Base-by-base conservation (phyloP, 2,113 vertebrate species). In the Corythornis vintsioides region DNA sequence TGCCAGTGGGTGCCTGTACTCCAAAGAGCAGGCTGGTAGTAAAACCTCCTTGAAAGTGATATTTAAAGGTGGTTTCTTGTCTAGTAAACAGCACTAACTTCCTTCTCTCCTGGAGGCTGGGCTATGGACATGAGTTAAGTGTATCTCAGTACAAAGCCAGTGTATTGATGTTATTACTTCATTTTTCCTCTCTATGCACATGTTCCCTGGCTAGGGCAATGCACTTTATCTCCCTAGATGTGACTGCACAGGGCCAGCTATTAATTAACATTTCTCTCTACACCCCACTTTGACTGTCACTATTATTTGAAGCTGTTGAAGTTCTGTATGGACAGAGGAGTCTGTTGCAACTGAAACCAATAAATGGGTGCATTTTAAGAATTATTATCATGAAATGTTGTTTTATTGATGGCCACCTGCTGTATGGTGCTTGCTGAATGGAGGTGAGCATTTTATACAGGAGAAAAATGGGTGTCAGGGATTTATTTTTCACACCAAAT, bases 321-420 rank as follows among this genome's bases (percentile, higher is more conserved):
- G 33, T 43, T 33, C 47, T 93, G 9, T 31, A 35, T 38, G 56
- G 63, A 29, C n/a, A 31, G 38, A 24, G 9, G 52, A 50, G 15
- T 42, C 63, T 74, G 60, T 22, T 92, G 90, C 42, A 69, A 15
- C 0, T 81, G 60, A 26, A 59, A 83, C 88, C 85, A 95, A 95
- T 96, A 95, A 95, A 96, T 31, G 67, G 10, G 24, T 13, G 29
- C 38, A 56, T 93, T 96, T 95, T 94, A 90, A 61, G 24, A 15
- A 89, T 55, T 59, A 3, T 21, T 79, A 25, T 55, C 79, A 4
- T 26, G 42, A 56, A 45, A 15, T 38, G n/a, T 8, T 72, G 60
- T 35, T n/a, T 76, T 43, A 12, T 76, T 79, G 21, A 47, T 5
- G 43, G 31, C 9, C 13, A 69, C 24, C 50, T 83, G 29, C 45